Conservation (phyloP, 1,140 invertebrate species). For the Eupeodes corollae region DNA sequence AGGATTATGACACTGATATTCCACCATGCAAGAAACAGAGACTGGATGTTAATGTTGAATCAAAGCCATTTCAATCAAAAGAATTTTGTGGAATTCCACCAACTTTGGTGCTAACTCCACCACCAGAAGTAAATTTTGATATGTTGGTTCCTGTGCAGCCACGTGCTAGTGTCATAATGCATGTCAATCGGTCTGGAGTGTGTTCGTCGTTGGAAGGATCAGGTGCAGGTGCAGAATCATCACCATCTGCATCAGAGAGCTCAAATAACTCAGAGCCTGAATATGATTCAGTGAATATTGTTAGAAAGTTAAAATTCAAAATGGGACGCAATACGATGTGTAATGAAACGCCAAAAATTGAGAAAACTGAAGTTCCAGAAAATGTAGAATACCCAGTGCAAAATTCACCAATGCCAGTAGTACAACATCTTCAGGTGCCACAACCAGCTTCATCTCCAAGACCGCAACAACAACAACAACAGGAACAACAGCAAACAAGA, state of each 20-base stretch:
- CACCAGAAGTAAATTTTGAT: conserved; percentile 25
- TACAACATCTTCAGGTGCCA: conserved; percentile 1
- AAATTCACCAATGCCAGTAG: no score
- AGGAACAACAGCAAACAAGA: neutral
- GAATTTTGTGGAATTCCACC: conserved; percentile 3
- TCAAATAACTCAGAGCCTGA: conserved; percentile 12
- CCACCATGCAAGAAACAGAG: conserved; percentile 37
- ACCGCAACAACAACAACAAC: conserved; percentile 3
- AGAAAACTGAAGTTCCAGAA: neutral
- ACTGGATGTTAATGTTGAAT: conserved; percentile 11
- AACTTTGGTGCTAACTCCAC: conserved; percentile 17
- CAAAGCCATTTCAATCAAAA: conserved; percentile 7
- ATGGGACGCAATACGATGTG: no score
- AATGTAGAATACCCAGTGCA: conserved; percentile 1
- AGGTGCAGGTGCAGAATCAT: conserved; percentile 7
- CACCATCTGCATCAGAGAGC: conserved; percentile 2
- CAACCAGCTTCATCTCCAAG: conserved; percentile 1
- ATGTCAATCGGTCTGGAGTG: conserved; percentile 57
- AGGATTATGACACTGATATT: conserved; percentile 35
- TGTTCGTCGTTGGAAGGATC: conserved; percentile 17
- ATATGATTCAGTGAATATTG: conserved; percentile 44
- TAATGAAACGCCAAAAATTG: conserved; percentile 21
- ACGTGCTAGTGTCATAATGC: conserved; percentile 65
- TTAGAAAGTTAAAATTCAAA: conserved; percentile 66
- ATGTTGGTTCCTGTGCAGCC: conserved; percentile 10